These are phyloP conservation scores for Willowsia nigromaculata DNA, from an alignment of 2,888 invertebrate species.

Conservation along the genomic window DNA sequence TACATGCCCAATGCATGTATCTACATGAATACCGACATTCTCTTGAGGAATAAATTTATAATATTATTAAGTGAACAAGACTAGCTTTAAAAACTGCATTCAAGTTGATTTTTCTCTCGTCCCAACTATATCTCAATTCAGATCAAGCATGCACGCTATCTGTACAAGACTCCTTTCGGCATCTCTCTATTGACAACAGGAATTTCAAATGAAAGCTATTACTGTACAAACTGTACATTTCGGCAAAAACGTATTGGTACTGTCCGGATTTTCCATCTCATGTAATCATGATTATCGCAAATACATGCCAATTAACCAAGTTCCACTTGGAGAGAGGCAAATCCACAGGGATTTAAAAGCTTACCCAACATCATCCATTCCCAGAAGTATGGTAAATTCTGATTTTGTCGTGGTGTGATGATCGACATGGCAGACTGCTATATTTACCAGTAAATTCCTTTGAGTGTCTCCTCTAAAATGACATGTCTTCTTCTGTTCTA, in stretches of 20 bases:
- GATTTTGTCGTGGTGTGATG: not conserved
- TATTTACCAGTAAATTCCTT: not conserved
- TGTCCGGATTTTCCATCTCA: not conserved
- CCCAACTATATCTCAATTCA: not conserved
- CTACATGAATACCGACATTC: slow-evolving; percentile 40
- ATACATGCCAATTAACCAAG: not conserved
- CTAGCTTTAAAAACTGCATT: not conserved
- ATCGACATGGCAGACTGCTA: not conserved
- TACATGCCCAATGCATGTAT: slow-evolving; percentile 43
- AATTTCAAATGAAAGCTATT: not conserved
- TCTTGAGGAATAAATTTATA: not conserved
- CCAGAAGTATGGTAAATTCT: not conserved
- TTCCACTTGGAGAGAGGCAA: not conserved
- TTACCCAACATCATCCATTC: not conserved
- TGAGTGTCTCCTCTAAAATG: not conserved
- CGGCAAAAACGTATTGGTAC: not conserved
- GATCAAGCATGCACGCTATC: not conserved
- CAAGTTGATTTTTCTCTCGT: not conserved
- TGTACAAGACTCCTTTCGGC: not conserved
- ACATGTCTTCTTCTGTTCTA: not conserved
- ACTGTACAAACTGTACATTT: not conserved
- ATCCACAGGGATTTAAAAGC: not conserved
- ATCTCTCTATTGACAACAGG: not conserved
- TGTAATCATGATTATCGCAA: not conserved
- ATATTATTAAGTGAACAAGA: not conserved